A percentile compares a stretch with the other conserved stretches of the same genome.
phyloP scores from a whole-genome alignment of 2,888 invertebrate genomes.

The Carpatolechia fugitivella region DNA sequence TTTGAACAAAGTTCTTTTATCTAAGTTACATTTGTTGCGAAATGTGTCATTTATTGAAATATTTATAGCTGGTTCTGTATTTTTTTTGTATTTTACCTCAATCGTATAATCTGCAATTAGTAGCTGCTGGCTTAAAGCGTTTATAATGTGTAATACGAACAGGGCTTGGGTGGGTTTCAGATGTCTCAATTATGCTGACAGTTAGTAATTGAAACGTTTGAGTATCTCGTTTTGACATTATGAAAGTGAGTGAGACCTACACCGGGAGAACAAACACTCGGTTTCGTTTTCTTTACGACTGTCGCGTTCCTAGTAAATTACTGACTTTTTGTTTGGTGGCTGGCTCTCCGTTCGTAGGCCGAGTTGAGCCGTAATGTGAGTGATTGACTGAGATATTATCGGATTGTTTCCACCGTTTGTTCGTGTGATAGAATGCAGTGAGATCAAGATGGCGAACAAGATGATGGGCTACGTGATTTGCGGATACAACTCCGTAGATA shows the following conservation, averaged over 20 bases:
- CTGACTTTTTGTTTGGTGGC: background rate
- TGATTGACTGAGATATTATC: background rate
- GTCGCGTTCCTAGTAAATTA: too few species aligned
- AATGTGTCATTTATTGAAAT: background rate
- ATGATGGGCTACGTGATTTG: conserved; percentile 80
- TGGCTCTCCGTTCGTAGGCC: background rate
- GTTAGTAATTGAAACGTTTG: background rate
- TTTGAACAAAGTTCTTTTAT: background rate
- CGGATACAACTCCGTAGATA: conserved; percentile 80
- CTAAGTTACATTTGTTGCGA: too few species aligned
- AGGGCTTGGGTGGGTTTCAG: background rate
- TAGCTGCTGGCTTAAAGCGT: background rate
- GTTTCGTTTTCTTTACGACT: background rate
- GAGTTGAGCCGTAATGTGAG: background rate
- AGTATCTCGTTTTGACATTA: background rate
- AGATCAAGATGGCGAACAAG: conserved; percentile 61
- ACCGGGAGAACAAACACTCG: background rate
- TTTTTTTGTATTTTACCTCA: background rate
- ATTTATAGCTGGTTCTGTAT: background rate
- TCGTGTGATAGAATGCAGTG: background rate
- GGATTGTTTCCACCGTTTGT: background rate
- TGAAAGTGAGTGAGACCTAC: background rate
- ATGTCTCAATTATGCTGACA: background rate
- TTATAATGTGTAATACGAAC: background rate
- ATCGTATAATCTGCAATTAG: background rate